Evolutionary conservation across 2,888 invertebrate species (phyloP), one percentile per base, ranked within the genome.

Genomic region (Epirrhoe tristata): DNA sequence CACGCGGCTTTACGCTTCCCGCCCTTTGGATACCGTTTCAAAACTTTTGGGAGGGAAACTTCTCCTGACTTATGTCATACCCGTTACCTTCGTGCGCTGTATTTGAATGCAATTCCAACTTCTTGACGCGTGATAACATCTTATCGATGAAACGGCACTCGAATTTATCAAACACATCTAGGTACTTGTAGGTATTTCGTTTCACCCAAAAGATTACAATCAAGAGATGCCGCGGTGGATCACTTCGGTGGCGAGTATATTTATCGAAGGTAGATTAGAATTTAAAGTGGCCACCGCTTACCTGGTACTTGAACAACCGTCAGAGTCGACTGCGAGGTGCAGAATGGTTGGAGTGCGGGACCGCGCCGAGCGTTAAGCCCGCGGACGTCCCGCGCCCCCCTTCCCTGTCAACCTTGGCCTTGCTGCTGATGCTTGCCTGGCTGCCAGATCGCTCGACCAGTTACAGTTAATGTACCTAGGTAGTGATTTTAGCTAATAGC

Each of bases 281-380:
- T 82, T 77, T 70, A 75, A 83, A 87, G 80, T 81, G 82, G 86
- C 87, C 89, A 88, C 90, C 86, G 91, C 93, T 93, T 93, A 93
- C 93, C 93, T 93, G 91, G 85, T 88, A 86, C 91, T 92, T 87
- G 91, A 82, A 93, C 93, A 92, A 93, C 93, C 93, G 93, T 93
- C 86, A 90, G 87, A 91, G 91, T 90, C 93, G 91, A 93, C 93
- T 93, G 93, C 93, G 90, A 91, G 92, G 93, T 92, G 93, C 89
- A 93, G 93, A 94, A 93, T 94, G 93, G 87, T 87, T 85, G 82
- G 64, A 64, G 84, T 82, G 87, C 84, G 89, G 90, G 89, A 88
- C 87, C 86, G 92, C 91, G 91, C 90, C 81, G 87, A 87, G 83
- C 92, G 91, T 90, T 91, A 90, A 89, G 91, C 91, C 88, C 86